phyloP scores from a whole-genome alignment of 2,113 vertebrate species.

The Ctenodactylus gundi region DNA sequence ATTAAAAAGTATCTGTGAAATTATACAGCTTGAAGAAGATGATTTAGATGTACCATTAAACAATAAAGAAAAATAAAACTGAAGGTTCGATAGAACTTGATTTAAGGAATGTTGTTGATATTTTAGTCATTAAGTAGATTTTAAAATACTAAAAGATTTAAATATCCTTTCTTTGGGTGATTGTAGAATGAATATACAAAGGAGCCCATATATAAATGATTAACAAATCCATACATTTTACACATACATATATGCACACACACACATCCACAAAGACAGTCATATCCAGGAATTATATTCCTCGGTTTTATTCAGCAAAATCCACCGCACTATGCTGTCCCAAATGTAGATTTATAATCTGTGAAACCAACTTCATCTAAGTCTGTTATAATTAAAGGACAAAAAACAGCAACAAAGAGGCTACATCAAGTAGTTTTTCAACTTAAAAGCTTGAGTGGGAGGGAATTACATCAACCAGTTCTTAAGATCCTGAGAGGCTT shows the following conservation, averaged over 20 bases:
- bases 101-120: no score
- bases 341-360: constrained; percentile 7
- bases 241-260: neutral
- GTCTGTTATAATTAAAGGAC: constrained; percentile 55
- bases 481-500: constrained; percentile 48
- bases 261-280: neutral
- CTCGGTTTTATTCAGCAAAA: constrained; percentile 13
- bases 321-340: neutral
- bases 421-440: constrained; percentile 39
- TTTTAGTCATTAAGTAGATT: neutral
- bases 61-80: neutral
- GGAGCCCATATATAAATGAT: neutral
- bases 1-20: neutral
- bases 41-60: neutral
- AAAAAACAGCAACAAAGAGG: constrained; percentile 56
- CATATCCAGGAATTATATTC: neutral
- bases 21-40: neutral
- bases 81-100: neutral
- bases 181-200: neutral
- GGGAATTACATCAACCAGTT: constrained; percentile 59
- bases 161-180: neutral
- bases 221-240: neutral
- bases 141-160: no score
- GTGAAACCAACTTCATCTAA: constrained; percentile 42
- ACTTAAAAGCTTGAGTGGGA: constrained; percentile 51